Evolutionary conservation across 1,140 invertebrate species (phyloP).

Genomic region (Tachypleus tridentatus): DNA sequence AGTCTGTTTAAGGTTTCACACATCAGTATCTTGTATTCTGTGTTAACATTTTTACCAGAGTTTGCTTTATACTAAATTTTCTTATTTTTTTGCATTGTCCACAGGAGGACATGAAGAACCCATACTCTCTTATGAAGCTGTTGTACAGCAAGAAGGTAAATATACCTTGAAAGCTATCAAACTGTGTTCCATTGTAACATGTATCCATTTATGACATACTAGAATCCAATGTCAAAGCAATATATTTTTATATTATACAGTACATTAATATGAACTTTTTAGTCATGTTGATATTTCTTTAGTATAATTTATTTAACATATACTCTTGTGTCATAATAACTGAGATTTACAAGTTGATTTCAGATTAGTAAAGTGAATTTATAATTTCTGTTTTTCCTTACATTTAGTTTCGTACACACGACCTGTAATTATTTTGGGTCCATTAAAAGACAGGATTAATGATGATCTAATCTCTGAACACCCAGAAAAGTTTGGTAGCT

Average conservation of each 20-base stretch:
- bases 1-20: too few species aligned
- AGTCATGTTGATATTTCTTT: too few species aligned
- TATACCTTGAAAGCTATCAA: background rate
- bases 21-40: too few species aligned
- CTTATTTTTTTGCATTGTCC: background rate
- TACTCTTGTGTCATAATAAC: too few species aligned
- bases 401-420: constrained; percentile 45
- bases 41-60: constrained; percentile 5
- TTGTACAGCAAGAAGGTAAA: constrained; percentile 60
- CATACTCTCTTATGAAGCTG: constrained; percentile 90
- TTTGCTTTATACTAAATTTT: constrained; percentile 7
- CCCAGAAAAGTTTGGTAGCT: constrained; percentile 96
- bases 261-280: too few species aligned
- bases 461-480: constrained; percentile 98
- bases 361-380: too few species aligned
- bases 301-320: too few species aligned
- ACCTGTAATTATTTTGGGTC: constrained; percentile 95
- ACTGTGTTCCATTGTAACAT: too few species aligned
- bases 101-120: constrained; percentile 50
- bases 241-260: too few species aligned
- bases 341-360: too few species aligned
- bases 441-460: constrained; percentile 96
- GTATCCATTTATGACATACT: too few species aligned
- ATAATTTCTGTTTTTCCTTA: background rate
- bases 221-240: too few species aligned